Evolutionary conservation across 2,113 vertebrate genomes (phyloP).

Genomic region (Spilogale gracilis): DNA sequence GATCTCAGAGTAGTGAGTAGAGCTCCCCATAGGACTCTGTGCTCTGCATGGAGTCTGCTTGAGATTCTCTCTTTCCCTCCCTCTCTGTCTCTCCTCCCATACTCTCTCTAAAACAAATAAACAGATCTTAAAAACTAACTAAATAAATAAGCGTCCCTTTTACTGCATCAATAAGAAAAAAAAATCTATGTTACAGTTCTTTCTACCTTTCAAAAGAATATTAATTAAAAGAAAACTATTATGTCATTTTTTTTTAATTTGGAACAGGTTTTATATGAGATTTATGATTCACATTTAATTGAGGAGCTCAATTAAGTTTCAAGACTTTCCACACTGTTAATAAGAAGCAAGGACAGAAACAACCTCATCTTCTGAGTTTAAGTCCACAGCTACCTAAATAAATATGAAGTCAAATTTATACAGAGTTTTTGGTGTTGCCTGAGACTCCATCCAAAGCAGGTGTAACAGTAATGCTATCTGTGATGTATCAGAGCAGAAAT

Average conservation of each 20-base stretch:
- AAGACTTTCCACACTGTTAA: neutral
- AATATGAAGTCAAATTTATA: neutral
- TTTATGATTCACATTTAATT: slow-evolving; percentile 4
- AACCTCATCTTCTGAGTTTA: neutral
- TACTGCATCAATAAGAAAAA: neutral
- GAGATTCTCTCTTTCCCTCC: neutral
- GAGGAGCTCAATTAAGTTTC: neutral
- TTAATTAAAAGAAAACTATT: neutral
- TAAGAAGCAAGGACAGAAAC: neutral
- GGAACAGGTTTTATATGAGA: neutral
- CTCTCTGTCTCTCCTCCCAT: neutral
- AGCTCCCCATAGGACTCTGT: neutral
- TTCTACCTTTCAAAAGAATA: neutral
- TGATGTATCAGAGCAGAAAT: neutral
- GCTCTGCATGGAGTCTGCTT: neutral
- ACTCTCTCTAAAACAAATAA: neutral
- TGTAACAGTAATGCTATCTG: neutral
- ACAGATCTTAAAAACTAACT: neutral
- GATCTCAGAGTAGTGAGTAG: neutral
- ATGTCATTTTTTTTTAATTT: neutral
- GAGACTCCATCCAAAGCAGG: neutral
- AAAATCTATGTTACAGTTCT: neutral
- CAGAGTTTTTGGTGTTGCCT: neutral
- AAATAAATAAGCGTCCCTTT: neutral
- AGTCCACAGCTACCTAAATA: neutral